Percentiles rank a stretch among this genome's conserved stretches.
These are phyloP conservation scores for Chromis chromis DNA, from an alignment of 2,797 vertebrate species.

Conservation along the genomic window DNA sequence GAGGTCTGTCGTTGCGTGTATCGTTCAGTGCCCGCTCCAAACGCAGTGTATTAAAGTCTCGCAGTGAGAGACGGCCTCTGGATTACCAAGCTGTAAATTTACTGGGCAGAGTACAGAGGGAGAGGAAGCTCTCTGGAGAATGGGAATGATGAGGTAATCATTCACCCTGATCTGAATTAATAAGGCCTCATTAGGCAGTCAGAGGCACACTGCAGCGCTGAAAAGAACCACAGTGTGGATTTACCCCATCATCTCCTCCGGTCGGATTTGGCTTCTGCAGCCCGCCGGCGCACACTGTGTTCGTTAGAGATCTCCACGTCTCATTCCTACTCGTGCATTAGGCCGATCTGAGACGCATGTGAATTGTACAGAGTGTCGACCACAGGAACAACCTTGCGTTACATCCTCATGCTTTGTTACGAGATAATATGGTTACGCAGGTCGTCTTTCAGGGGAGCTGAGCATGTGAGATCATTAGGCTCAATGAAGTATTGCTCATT, in stretches of 20 bases:
- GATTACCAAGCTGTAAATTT: constrained; percentile 71
- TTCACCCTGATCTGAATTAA: constrained; percentile 86
- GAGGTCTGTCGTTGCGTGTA: constrained; percentile 30
- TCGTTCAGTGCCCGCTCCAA: constrained; percentile 29
- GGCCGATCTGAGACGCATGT: constrained; percentile 42
- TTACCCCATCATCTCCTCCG: constrained; percentile 66
- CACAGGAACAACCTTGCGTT: constrained; percentile 19
- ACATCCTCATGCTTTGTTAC: constrained; percentile 27
- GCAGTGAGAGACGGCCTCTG: constrained; percentile 39
- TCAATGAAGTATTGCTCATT: background rate
- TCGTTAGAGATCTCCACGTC: constrained; percentile 59
- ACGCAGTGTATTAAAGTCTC: constrained; percentile 51
- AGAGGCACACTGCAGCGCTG: constrained; percentile 70
- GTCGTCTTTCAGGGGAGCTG: constrained; percentile 18
- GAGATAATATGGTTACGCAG: background rate
- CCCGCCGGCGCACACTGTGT: constrained; percentile 41
- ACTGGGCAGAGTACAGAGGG: constrained; percentile 66
- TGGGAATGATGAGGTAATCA: constrained; percentile 84
- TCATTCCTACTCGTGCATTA: constrained; percentile 43
- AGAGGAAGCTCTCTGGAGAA: constrained; percentile 75
- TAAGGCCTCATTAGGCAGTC: constrained; percentile 83
- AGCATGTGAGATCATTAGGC: constrained; percentile 6
- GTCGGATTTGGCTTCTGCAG: constrained; percentile 59
- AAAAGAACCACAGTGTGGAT: constrained; percentile 71
- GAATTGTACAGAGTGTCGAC: constrained; percentile 16